A percentile compares a stretch with the other conserved stretches of the same genome.
phyloP scores from a whole-genome alignment of 2,113 vertebrate genomes.

The Melierax canorus region DNA sequence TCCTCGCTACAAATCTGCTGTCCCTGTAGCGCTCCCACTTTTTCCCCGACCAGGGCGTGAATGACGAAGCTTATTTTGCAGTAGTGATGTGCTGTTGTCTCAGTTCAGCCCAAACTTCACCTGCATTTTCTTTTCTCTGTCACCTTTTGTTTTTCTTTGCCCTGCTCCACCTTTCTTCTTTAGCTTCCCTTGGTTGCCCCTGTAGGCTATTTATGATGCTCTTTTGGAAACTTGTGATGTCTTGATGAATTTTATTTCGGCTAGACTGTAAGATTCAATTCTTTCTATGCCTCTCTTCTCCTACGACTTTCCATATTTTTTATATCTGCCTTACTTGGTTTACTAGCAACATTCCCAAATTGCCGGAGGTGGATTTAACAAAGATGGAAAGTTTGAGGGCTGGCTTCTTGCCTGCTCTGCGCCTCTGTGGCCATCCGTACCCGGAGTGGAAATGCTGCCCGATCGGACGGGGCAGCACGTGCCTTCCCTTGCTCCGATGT shows the following conservation, averaged over 20 bases:
- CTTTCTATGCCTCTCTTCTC: not conserved
- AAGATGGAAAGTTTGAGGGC: not conserved
- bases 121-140: not conserved
- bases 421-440: rapidly evolving
- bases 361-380: not conserved
- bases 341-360: not conserved
- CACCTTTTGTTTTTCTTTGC: not conserved
- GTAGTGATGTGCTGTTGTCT: not conserved
- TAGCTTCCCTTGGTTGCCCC: not conserved
- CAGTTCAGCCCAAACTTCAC: not conserved
- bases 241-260: not conserved
- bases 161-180: not conserved
- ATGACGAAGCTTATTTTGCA: rapidly evolving
- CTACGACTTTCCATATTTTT: not conserved
- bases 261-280: not conserved
- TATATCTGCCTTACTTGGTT: not conserved
- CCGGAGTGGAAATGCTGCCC: rapidly evolving
- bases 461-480: rapidly evolving
- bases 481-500: not conserved
- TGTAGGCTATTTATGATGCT: not conserved
- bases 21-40: not conserved
- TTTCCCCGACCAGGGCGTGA: rapidly evolving
- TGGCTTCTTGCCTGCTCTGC: not conserved
- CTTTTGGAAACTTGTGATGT: not conserved
- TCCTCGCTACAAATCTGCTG: not conserved